Evolutionary conservation across 2,113 vertebrate genomes (phyloP), one percentile per base, ranked within the genome.

Genomic region (Charina bottae): DNA sequence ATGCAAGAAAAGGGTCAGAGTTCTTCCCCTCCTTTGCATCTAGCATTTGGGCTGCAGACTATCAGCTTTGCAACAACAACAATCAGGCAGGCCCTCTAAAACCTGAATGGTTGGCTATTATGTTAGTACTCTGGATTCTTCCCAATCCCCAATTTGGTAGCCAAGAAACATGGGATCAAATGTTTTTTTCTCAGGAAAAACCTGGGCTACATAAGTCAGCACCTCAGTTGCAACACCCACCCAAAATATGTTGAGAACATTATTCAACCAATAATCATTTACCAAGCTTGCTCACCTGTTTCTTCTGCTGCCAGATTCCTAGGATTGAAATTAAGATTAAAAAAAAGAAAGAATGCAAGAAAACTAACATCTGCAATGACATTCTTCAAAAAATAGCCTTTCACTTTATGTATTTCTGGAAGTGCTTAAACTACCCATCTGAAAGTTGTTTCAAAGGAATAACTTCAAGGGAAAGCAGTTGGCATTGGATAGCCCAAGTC

Each of bases 381-480:
- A 42, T 86, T 55, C 83, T 54, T 90, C 1, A 59, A 46, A 91
- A 85, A 5, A 17, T 24, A 62, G 23, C n/a, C 28, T 64, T 54
- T 64, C 21, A 68, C 2, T 64, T 83, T 49, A 26, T n/a, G 42
- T n/a, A 86, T 53, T 93, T 90, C 60, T 86, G 85, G 26, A 88
- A 87, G 12, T 13, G 37, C 62, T 92, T 84, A 1, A 9, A 7
- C 49, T 3, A 26, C 6, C 59, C 59, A 86, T 86, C 28, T 55
- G 59, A 91, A 91, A 68, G 1, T 24, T 28, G 21, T 68, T 86
- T 86, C 3, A 26, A 60, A 2, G 17, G n/a, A 37, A 33, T 33
- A 37, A 86, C 54, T 55, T 60, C 46, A 59, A 72, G 5, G 1
- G 64, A 6, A 72, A 33, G n/a, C 17, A 72, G 5, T 23, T 49